These are phyloP conservation scores for Anolis sagrei DNA, from an alignment of 2,113 vertebrate genomes.

Conservation along the genomic window DNA sequence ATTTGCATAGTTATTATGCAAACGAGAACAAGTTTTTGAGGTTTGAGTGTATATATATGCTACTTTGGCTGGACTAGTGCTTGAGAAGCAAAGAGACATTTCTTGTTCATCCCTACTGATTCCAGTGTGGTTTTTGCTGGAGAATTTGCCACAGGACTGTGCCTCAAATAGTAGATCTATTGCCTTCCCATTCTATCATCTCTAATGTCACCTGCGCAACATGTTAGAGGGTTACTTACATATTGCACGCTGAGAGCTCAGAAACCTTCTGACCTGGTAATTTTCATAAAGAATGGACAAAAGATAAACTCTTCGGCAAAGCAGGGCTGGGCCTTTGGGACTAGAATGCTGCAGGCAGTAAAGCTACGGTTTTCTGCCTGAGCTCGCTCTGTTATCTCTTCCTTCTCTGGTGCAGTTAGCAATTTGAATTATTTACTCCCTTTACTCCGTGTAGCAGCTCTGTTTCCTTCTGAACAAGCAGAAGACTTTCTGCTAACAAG, in stretches of 20 bases:
- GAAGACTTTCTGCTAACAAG: conserved; percentile 44
- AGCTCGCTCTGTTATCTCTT: conserved; percentile 49
- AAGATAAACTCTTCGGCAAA: background rate
- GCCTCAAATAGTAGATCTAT: background rate
- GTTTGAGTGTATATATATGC: background rate
- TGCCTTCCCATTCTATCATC: background rate
- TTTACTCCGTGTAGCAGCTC: conserved; percentile 34
- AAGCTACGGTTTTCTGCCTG: conserved; percentile 62
- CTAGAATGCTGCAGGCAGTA: conserved; percentile 17
- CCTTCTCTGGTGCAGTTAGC: conserved; percentile 49
- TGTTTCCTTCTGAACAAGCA: conserved; percentile 37
- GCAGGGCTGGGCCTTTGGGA: background rate
- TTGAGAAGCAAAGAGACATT: background rate
- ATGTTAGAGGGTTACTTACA: background rate
- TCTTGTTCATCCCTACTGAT: background rate
- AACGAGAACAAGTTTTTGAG: background rate
- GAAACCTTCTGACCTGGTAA: background rate
- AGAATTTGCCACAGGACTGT: background rate
- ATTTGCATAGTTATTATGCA: too few relatives aligned
- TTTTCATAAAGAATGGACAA: background rate
- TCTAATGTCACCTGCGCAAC: background rate
- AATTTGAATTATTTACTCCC: conserved; percentile 67
- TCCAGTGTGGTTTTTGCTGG: background rate
- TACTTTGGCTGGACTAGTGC: background rate
- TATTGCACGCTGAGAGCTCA: background rate